These are phyloP conservation scores for Harpalus rubripes DNA, from an alignment of 2,888 invertebrate genomes.

Conservation along the genomic window DNA sequence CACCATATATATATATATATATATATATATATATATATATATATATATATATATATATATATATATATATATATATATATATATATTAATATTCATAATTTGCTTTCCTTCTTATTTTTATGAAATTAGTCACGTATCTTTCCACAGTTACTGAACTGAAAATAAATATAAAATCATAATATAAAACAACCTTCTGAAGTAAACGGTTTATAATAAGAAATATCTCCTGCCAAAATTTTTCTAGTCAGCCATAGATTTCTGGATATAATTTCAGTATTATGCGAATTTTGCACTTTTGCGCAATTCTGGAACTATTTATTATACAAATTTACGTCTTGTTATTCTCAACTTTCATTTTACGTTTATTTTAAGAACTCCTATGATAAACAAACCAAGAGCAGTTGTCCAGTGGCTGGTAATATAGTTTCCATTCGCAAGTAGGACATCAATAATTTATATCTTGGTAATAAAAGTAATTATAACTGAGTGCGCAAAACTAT, in stretches of 20 bases:
- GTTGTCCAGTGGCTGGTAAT: neutral
- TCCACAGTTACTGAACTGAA: slow-evolving; percentile 25
- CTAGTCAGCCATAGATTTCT: neutral
- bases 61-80: too few species aligned
- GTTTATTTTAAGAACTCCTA: neutral
- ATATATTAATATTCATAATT: neutral
- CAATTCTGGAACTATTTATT: slow-evolving; percentile 14
- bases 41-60: too few species aligned
- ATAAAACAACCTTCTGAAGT: slow-evolving; percentile 10
- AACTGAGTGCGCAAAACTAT: too few species aligned
- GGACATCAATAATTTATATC: neutral
- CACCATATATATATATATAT: neutral
- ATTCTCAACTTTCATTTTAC: neutral
- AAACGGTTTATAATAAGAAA: slow-evolving; percentile 41
- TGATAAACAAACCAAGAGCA: neutral
- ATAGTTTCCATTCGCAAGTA: neutral
- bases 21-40: too few species aligned
- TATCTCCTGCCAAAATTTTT: slow-evolving; percentile 9
- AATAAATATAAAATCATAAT: slow-evolving; percentile 21
- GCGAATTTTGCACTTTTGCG: slow-evolving; percentile 14
- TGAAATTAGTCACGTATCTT: neutral
- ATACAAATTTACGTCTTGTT: neutral
- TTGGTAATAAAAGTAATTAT: too few species aligned
- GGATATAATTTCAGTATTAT: slow-evolving; percentile 16
- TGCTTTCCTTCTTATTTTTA: neutral